phyloP scores from a whole-genome alignment of 2,888 invertebrate species.

The Rhodophaea formosa region DNA sequence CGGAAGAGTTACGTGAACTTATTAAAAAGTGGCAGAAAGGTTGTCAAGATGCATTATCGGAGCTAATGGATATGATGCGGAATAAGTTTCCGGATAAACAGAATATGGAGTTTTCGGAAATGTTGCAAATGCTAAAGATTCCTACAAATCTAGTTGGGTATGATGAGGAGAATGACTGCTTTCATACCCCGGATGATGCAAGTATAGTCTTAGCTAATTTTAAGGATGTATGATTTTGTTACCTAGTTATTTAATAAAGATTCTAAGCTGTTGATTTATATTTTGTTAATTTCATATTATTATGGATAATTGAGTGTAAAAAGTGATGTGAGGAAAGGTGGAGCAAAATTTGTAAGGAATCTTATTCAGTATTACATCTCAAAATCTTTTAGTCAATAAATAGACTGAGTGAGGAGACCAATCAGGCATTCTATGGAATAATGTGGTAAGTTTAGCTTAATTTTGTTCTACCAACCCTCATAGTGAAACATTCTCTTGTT shows the following conservation, averaged over 20 bases:
- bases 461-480: no score
- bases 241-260: conserved; percentile 20
- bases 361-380: no score
- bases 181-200: conserved; percentile 62
- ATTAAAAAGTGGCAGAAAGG: conserved; percentile 80
- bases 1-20: conserved; percentile 66
- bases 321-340: no score
- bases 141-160: conserved; percentile 71
- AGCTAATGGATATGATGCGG: conserved; percentile 70
- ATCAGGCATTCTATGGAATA: no score
- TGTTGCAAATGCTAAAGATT: conserved; percentile 73
- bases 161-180: conserved; percentile 73
- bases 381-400: no score
- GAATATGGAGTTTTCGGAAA: conserved; percentile 69
- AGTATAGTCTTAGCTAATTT: conserved; percentile 54
- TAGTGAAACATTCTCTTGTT: no score
- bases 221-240: conserved; percentile 36
- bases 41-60: conserved; percentile 75
- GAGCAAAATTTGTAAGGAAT: no score
- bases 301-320: no score
- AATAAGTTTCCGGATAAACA: conserved; percentile 60
- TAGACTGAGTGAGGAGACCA: no score
- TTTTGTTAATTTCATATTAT: background rate
- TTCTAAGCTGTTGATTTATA: conserved; percentile 23
- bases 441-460: no score